Percentiles rank a stretch among this genome's conserved stretches.
These are phyloP conservation scores for Antheraea yamamai DNA, from an alignment of 2,888 invertebrate genomes.

Conservation along the genomic window DNA sequence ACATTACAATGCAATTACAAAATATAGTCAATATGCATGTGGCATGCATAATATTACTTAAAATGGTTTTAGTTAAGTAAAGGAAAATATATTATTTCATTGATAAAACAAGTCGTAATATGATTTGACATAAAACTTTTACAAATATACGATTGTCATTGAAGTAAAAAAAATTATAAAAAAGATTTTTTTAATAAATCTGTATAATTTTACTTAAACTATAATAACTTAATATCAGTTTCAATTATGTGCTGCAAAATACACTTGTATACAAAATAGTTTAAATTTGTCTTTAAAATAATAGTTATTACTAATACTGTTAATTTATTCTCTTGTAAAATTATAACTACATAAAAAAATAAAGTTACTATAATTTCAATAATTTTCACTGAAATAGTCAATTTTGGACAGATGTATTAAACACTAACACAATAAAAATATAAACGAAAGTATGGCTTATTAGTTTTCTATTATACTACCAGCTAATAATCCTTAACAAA, in stretches of 20 bases:
- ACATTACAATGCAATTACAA: conserved; percentile 1
- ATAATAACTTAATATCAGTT: neutral
- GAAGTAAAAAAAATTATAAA: neutral
- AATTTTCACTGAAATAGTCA: neutral
- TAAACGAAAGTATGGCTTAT: neutral
- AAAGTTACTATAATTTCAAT: neutral
- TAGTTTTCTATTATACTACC: neutral
- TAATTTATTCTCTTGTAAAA: neutral
- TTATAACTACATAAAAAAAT: neutral
- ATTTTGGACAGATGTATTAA: neutral
- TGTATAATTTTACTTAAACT: conserved; percentile 1
- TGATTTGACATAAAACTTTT: neutral
- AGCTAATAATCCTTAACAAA: neutral
- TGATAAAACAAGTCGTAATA: neutral
- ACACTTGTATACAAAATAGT: neutral
- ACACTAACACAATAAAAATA: neutral
- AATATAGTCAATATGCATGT: neutral
- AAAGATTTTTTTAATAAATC: neutral
- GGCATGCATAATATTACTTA: neutral
- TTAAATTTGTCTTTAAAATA: neutral
- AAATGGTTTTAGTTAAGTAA: neutral
- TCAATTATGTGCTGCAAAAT: neutral
- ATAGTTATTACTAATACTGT: neutral
- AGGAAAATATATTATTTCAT: neutral
- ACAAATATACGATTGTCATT: neutral